Conservation (phyloP, 2,888 invertebrate species). For the Tryphoninae sp. region DNA sequence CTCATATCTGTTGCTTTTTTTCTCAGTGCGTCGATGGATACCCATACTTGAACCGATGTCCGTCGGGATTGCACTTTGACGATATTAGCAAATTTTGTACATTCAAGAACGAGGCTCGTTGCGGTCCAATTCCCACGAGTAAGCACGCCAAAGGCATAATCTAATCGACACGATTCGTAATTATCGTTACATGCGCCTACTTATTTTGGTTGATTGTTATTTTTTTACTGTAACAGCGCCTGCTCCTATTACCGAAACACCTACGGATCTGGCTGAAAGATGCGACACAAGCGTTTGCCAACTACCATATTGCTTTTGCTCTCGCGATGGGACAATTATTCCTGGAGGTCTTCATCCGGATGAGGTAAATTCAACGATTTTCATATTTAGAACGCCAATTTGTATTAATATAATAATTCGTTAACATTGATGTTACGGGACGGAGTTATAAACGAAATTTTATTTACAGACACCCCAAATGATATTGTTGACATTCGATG, state of each 20-base stretch:
- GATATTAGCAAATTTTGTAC: conserved; percentile 95
- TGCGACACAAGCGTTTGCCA: conserved; percentile 90
- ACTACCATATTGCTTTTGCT: conserved; percentile 95
- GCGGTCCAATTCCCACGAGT: conserved; percentile 95
- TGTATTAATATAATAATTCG: conserved; percentile 2
- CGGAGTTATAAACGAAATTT: conserved; percentile 23
- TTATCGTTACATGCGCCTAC: neutral
- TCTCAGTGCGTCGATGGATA: conserved; percentile 91
- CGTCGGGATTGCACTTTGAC: conserved; percentile 94
- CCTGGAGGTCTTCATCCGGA: conserved; percentile 92
- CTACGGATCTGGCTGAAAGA: conserved; percentile 89
- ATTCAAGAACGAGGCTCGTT: conserved; percentile 93
- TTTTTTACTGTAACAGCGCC: conserved; percentile 84
- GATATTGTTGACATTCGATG: conserved; percentile 95
- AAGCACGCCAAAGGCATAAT: conserved; percentile 80
- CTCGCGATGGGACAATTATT: conserved; percentile 93
- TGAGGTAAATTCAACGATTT: conserved; percentile 84
- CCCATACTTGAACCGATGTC: conserved; percentile 94
- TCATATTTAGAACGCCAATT: neutral
- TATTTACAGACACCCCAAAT: conserved; percentile 93
- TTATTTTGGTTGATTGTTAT: neutral
- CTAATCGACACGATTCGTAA: neutral
- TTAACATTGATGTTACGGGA: conserved; percentile 27
- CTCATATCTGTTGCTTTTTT: neutral
- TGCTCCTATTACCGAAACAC: conserved; percentile 91